These are phyloP conservation scores for Holotrichia oblita DNA, from an alignment of 1,140 invertebrate genomes.

Conservation along the genomic window DNA sequence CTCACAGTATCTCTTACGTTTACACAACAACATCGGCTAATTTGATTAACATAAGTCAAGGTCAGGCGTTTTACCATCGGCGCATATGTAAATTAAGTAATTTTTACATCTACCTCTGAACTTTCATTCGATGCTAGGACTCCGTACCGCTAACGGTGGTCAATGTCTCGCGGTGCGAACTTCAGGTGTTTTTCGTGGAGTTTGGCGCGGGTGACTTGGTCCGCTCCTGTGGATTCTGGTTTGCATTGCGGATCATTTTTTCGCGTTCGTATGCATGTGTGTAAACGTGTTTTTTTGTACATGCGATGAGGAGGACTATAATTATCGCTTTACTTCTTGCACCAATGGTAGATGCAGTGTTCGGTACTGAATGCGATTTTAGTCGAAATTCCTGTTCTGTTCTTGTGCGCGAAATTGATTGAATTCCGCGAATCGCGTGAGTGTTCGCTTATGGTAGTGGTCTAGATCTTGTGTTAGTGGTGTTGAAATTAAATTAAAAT, in stretches of 20 bases:
- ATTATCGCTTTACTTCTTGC: not conserved
- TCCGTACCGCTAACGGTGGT: not conserved
- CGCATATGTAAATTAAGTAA: constrained; percentile 29
- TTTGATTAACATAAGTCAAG: constrained; percentile 35
- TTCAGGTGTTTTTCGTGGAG: constrained; percentile 16
- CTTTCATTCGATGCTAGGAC: constrained; percentile 15
- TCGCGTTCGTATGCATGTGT: not conserved
- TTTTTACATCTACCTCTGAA: constrained; percentile 34
- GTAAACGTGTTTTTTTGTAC: not conserved
- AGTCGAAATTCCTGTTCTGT: not conserved
- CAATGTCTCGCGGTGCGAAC: constrained; percentile 14
- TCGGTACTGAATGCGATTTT: not conserved
- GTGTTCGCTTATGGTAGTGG: not conserved
- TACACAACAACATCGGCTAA: not conserved
- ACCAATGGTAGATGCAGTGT: not conserved
- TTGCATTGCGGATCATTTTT: not conserved
- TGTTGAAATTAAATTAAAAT: constrained; percentile 2
- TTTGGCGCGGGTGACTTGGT: not conserved
- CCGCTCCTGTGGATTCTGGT: not conserved
- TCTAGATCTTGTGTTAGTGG: not conserved
- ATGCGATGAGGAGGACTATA: constrained; percentile 12
- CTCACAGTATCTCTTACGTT: constrained; percentile 12
- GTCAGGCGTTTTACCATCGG: constrained; percentile 9
- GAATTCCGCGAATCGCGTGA: not conserved
- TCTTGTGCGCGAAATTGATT: not conserved